phyloP scores from a whole-genome alignment of 2,113 vertebrate species.

The Pristiophorus japonicus region DNA sequence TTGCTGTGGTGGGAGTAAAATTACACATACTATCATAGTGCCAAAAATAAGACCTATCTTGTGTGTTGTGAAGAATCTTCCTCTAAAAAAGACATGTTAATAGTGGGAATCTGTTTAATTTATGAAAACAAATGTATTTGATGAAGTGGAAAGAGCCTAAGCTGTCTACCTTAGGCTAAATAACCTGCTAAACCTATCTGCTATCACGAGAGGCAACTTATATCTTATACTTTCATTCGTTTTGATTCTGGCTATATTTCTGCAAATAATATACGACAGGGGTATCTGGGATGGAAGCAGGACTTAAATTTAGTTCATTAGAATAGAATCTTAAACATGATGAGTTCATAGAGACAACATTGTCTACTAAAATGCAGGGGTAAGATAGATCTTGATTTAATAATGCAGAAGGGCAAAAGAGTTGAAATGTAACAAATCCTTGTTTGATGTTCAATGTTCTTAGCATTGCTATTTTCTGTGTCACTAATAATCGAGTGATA shows the following conservation, averaged over 20 bases:
- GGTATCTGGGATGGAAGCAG: neutral
- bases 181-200: neutral
- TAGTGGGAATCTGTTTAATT: neutral
- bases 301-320: neutral
- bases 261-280: neutral
- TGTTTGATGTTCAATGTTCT: neutral
- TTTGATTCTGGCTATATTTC: neutral
- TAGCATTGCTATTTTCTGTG: neutral
- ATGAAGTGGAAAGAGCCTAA: neutral
- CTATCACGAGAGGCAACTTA: neutral
- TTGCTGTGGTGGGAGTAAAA: neutral
- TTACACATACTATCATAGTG: neutral
- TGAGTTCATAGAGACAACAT: neutral
- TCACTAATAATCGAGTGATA: neutral
- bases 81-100: neutral
- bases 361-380: neutral
- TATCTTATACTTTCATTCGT: neutral
- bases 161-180: neutral
- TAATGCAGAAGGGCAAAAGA: neutral
- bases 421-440: neutral
- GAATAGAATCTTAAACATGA: constrained; percentile 30
- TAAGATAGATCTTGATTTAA: neutral
- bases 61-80: neutral
- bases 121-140: neutral
- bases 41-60: neutral